Conservation (phyloP, 2,888 invertebrate genomes). For the Notodromas monacha region DNA sequence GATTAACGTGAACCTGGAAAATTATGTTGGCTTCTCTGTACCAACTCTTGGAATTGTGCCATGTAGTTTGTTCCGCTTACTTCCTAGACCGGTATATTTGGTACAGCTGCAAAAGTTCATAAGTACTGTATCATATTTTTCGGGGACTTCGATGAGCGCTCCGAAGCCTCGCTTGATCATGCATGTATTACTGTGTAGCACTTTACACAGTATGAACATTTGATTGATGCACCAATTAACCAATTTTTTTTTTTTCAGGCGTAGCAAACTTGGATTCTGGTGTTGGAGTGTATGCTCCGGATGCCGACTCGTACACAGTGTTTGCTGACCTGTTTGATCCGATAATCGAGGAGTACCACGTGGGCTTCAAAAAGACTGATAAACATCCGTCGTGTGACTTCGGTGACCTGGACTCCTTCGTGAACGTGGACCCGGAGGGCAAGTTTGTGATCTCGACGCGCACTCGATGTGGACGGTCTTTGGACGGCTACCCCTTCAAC, state of each 20-base stretch:
- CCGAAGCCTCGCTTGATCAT: too few species aligned
- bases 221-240: too few species aligned
- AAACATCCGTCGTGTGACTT: conserved; percentile 66
- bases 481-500: conserved; percentile 80
- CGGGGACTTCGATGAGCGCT: too few species aligned
- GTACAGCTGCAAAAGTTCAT: too few species aligned
- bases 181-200: too few species aligned
- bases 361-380: conserved; percentile 71
- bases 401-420: conserved; percentile 61
- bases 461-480: conserved; percentile 78
- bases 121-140: too few species aligned
- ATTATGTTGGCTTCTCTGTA: too few species aligned
- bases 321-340: conserved; percentile 82
- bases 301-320: conserved; percentile 70
- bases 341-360: conserved; percentile 88
- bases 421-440: conserved; percentile 49
- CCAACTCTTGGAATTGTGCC: too few species aligned
- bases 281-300: conserved; percentile 86
- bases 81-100: too few species aligned
- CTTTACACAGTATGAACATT: too few species aligned
- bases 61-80: too few species aligned
- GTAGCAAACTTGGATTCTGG: conserved; percentile 84
- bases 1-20: too few species aligned
- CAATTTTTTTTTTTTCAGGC: conserved; percentile 26
- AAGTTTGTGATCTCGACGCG: conserved; percentile 75